phyloP scores from a whole-genome alignment of 2,113 vertebrate species.

The Piprites chloris region DNA sequence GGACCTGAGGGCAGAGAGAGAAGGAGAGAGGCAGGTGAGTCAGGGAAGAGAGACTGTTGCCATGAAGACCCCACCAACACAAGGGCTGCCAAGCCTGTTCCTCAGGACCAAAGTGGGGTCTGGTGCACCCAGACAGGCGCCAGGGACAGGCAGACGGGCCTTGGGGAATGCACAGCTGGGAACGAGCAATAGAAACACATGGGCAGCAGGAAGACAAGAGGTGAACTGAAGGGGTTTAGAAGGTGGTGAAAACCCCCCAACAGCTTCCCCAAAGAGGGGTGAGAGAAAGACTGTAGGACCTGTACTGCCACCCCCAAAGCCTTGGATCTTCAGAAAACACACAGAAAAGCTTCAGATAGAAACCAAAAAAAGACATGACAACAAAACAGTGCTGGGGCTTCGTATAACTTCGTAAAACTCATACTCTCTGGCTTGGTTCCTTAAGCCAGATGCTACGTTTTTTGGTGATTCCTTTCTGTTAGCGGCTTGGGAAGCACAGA shows the following conservation, averaged over 20 bases:
- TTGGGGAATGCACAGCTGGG: fast-evolving
- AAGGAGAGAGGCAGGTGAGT: slow-evolving; percentile 21
- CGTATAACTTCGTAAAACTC: not conserved
- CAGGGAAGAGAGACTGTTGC: not conserved
- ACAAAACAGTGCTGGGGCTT: not conserved
- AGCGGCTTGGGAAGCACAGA: not conserved
- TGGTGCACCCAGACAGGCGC: fast-evolving
- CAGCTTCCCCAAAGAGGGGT: fast-evolving
- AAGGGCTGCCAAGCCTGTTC: fast-evolving
- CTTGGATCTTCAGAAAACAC: not conserved
- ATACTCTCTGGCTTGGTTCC: not conserved
- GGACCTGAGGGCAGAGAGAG: slow-evolving; percentile 68
- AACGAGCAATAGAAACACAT: fast-evolving
- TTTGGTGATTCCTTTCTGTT: not conserved
- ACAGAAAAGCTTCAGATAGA: not conserved
- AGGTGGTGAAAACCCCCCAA: not conserved
- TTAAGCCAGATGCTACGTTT: not conserved
- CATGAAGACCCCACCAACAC: fast-evolving
- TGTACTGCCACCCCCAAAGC: not conserved
- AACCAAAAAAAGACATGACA: not conserved
- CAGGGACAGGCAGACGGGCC: not conserved
- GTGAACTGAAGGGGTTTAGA: not conserved
- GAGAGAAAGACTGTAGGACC: not conserved
- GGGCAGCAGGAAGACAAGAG: not conserved
- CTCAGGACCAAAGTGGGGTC: fast-evolving